Evolutionary conservation across 2,888 invertebrate species (phyloP), one percentile per base, ranked within the genome.

Genomic region (Lithophane ornitopus): DNA sequence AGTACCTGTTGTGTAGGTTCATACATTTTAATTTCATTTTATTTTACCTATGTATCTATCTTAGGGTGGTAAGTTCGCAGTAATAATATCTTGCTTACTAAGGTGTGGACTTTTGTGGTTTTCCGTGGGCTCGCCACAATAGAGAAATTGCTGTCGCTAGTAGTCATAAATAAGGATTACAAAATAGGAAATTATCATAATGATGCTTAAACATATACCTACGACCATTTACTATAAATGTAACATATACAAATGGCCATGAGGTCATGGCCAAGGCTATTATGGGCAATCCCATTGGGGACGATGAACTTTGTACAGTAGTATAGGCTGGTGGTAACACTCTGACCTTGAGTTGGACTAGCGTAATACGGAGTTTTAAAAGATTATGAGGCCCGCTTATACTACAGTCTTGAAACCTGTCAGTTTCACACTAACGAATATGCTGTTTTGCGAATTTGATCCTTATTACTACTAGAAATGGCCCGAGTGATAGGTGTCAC

Each of bases 101-200:
- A 76, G 76, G 11, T n/a, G 19, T 59, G 26, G 9, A 52, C 68
- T 59, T 61, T 69, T 69, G 46, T 61, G 54, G 79, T 62, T 70
- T 39, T 9, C n/a, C n/a, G 2, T 16, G 0, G 6, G 14, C 16
- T 46, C 9, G 26, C 41, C 69, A 46, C 70, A 70, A 44, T 7
- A 16, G 22, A 69, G 34, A 76, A 44, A 59, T 67, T 34, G 12
- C 11, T 46, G 26, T 46, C n/a, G 16, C 19, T 19, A 26, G 11
- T 34, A 34, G 34, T 34, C 34, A 34, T 34, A 34, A 4, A 4
- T 34, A 34, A 34, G 4, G 4, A 34, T 34, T 34, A 6, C 46
- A 8, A 28, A 28, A 28, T 39, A 16, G 16, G 58, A 59, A 34
- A 69, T 59, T 22, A 6, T 9, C 19, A 16, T 66, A 34, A 22